Evolutionary conservation across 2,113 vertebrate genomes (phyloP).

Genomic region (Martes martes): DNA sequence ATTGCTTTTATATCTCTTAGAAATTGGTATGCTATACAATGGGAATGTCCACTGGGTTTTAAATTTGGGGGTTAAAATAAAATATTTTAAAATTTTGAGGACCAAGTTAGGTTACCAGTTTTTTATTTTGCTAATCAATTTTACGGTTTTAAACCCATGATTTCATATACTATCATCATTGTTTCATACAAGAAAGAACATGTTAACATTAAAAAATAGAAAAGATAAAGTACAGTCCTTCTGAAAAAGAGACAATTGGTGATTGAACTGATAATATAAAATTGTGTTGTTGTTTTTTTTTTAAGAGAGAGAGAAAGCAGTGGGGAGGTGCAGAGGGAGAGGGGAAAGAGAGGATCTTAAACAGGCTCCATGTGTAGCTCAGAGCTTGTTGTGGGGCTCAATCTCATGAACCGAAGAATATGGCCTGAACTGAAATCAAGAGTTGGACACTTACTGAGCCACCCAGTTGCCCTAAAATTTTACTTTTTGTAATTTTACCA

Average conservation of each 20-base stretch:
- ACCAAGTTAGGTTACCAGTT: not conserved
- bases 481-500: not conserved
- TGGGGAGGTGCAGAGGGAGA: no score
- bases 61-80: not conserved
- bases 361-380: no score
- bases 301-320: no score
- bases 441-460: no score
- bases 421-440: no score
- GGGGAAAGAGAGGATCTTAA: no score
- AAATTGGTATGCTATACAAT: not conserved
- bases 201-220: not conserved
- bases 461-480: not conserved
- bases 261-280: not conserved
- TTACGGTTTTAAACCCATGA: not conserved
- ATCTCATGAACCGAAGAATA: no score
- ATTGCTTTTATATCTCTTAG: not conserved
- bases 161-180: not conserved
- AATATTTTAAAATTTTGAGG: not conserved
- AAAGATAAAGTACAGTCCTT: not conserved
- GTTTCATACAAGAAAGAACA: not conserved
- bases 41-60: not conserved
- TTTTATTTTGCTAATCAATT: not conserved
- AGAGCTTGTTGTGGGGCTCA: no score
- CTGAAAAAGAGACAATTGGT: not conserved
- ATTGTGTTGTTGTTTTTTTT: no score